A percentile compares a stretch with the other conserved stretches of the same genome.
Evolutionary conservation across 2,113 vertebrate species (phyloP).

Genomic region (Cariama cristata): DNA sequence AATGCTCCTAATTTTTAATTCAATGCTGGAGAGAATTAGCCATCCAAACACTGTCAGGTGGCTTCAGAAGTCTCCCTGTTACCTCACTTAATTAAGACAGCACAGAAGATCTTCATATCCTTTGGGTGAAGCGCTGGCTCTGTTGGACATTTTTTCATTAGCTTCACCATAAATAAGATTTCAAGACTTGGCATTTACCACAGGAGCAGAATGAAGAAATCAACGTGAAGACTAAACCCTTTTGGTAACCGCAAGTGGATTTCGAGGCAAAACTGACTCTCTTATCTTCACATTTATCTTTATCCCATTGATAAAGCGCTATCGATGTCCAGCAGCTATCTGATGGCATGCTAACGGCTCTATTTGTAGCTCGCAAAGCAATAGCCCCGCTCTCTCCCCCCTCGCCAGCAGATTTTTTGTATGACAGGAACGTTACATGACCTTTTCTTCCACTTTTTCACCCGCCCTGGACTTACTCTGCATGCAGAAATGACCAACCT

Average conservation of each 20-base stretch:
- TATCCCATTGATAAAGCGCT: constrained; percentile 62
- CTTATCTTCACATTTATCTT: constrained; percentile 66
- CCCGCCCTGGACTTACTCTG: not conserved
- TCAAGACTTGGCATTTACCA: constrained; percentile 59
- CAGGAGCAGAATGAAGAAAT: constrained; percentile 44
- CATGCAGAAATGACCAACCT: not conserved
- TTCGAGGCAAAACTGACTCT: constrained; percentile 44
- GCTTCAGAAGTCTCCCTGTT: constrained; percentile 6
- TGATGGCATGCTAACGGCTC: constrained; percentile 52
- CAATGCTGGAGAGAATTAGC: not conserved
- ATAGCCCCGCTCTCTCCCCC: not conserved
- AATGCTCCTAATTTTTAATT: constrained; percentile 25
- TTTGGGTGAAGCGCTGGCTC: constrained; percentile 43
- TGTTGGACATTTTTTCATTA: constrained; percentile 27
- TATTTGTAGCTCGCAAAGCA: not conserved
- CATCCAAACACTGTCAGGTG: constrained; percentile 2
- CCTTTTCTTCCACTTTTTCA: constrained; percentile 10
- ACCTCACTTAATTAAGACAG: constrained; percentile 57
- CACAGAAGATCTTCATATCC: constrained; percentile 10
- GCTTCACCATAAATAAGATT: constrained; percentile 63
- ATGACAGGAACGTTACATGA: fast-evolving
- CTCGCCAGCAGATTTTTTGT: not conserved
- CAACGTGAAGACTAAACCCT: constrained; percentile 21
- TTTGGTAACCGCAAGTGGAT: constrained; percentile 61
- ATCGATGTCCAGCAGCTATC: constrained; percentile 54